Evolutionary conservation across 2,797 vertebrate genomes (phyloP).

Genomic region (Coracias cyanogaster): DNA sequence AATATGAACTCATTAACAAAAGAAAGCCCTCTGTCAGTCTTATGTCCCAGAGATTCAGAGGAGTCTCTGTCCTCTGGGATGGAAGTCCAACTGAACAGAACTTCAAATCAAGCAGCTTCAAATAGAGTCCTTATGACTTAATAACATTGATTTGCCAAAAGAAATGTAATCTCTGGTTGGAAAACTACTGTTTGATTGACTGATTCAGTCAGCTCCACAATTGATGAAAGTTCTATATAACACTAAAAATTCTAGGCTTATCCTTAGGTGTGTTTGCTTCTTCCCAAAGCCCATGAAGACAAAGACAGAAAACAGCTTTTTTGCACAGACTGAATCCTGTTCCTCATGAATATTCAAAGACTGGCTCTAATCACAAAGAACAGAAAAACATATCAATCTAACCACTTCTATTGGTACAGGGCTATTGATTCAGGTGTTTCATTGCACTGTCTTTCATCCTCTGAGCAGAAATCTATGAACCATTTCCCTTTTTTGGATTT

Average conservation of each 20-base stretch:
- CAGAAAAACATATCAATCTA: slow-evolving; percentile 36
- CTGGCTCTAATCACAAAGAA: not conserved
- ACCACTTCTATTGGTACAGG: not conserved
- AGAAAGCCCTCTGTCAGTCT: not conserved
- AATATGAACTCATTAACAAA: slow-evolving; percentile 9
- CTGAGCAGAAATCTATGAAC: not conserved
- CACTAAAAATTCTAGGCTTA: slow-evolving; percentile 37
- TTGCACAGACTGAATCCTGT: slow-evolving; percentile 11
- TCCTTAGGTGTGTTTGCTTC: slow-evolving; percentile 28
- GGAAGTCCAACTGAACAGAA: slow-evolving; percentile 23
- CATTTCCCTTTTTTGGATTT: not conserved
- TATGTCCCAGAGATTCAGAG: not conserved
- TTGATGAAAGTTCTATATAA: not conserved
- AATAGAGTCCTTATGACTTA: slow-evolving; percentile 5
- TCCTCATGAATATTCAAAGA: slow-evolving; percentile 47
- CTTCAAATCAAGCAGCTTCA: slow-evolving; percentile 22
- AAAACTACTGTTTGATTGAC: slow-evolving; percentile 28
- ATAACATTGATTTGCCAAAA: slow-evolving; percentile 31
- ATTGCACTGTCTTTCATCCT: not conserved
- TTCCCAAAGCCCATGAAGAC: not conserved
- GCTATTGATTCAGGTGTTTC: not conserved
- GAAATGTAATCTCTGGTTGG: slow-evolving; percentile 1
- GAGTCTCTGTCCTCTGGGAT: slow-evolving; percentile 10
- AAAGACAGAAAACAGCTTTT: slow-evolving; percentile 36
- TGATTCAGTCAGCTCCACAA: slow-evolving; percentile 30